Evolutionary conservation across 1,140 invertebrate genomes (phyloP), one percentile per base, ranked within the genome.

Genomic region (Oryctes rhinoceros): DNA sequence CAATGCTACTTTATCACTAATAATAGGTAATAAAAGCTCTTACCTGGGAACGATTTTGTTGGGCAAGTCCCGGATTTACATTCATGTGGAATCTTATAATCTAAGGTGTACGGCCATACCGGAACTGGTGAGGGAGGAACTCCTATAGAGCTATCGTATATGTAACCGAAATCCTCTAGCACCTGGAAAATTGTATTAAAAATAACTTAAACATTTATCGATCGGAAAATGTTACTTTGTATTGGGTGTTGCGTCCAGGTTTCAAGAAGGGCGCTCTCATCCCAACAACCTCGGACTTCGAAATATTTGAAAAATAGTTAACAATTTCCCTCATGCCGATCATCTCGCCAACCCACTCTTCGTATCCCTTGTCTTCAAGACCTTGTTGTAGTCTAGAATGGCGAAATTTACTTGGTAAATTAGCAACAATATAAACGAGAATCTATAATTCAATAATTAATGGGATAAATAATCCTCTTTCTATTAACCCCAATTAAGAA

Each of bases 91-190:
- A 97, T 96, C 88, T 95, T 95, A 87, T 95, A 96, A 87, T 98
- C 96, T 0, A 97, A 90, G 1, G 97, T 97, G 88, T 98, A 98
- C 0, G 97, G 97, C 97, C 97, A 98, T 65, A 97, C 92, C n/a
- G 96, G 96, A 39, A 93, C 90, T 81, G 92, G 91, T 0, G 92
- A 87, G n/a, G 95, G 94, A 1, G 96, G 96, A 35, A 95, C 94
- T 53, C 95, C 94, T 80, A 98, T 92, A 1, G 95, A 97, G 84
- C 96, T 97, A 86, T 98, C 96, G 87, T 97, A 98, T 81, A 96
- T 95, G 86, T 96, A 97, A 4, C 95, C 95, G 87, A 96, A 97
- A 87, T 97, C 96, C 90, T 96, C 94, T 67, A 97, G 87, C 20
- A 97, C 93, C 93, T 94, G 39, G 9, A 78, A 49, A 78, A 20